A percentile compares a stretch with the other conserved stretches of the same genome.
These are phyloP conservation scores for Dolomedes plantarius DNA, from an alignment of 2,888 invertebrate species.

Conservation along the genomic window DNA sequence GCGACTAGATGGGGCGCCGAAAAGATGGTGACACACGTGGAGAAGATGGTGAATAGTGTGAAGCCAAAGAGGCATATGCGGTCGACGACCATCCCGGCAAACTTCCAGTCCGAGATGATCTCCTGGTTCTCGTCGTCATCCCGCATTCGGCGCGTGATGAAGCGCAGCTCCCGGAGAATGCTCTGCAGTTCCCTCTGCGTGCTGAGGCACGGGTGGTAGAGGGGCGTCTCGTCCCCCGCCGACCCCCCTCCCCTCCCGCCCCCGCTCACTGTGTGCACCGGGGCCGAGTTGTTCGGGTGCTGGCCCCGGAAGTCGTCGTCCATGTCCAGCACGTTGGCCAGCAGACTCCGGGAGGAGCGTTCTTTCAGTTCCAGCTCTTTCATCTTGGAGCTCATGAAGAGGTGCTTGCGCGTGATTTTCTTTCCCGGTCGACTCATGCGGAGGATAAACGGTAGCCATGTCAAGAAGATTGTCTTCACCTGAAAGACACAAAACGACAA, in stretches of 20 bases:
- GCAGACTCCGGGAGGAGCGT: conserved; percentile 92
- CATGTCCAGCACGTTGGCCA: conserved; percentile 97
- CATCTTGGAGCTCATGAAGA: conserved; percentile 83
- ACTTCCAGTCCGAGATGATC: conserved; percentile 96
- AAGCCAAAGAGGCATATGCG: conserved; percentile 97
- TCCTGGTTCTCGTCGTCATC: conserved; percentile 96
- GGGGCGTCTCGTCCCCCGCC: conserved; percentile 65
- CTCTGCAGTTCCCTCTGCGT: conserved; percentile 87
- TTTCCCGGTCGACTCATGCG: conserved; percentile 97
- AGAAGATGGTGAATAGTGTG: conserved; percentile 93
- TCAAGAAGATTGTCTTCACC: conserved; percentile 96
- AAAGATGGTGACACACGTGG: conserved; percentile 91
- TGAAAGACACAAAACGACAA: conserved; percentile 77
- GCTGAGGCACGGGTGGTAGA: conserved; percentile 67
- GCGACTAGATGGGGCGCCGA: conserved; percentile 97
- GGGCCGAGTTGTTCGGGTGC: conserved; percentile 33
- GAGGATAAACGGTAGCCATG: conserved; percentile 97
- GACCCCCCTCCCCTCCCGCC: conserved; percentile 38
- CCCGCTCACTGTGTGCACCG: conserved; percentile 75
- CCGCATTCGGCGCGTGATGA: conserved; percentile 94
- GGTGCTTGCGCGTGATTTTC: conserved; percentile 86
- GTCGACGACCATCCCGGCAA: conserved; percentile 98
- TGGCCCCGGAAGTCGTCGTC: conserved; percentile 89
- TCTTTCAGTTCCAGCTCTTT: conserved; percentile 91
- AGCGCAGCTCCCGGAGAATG: conserved; percentile 95